phyloP scores from a whole-genome alignment of 2,113 vertebrate genomes.

The Gasterosteus nipponicus region DNA sequence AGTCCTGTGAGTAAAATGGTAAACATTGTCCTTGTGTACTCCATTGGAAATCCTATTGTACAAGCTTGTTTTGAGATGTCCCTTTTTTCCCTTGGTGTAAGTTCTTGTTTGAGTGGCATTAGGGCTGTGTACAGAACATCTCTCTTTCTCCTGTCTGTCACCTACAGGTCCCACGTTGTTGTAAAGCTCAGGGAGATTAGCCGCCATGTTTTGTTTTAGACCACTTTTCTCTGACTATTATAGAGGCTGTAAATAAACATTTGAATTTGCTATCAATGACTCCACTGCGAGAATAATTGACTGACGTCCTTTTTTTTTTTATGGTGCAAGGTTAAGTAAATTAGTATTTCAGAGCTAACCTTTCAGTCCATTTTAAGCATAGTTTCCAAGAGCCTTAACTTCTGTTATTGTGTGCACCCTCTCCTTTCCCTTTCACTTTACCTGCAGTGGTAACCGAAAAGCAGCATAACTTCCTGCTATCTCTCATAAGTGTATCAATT shows the following conservation, averaged over 20 bases:
- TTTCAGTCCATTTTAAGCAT: conserved; percentile 7
- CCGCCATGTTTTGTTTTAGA: conserved; percentile 75
- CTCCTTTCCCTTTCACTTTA: conserved; percentile 27
- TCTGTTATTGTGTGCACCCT: conserved; percentile 28
- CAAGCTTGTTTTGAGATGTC: conserved; percentile 39
- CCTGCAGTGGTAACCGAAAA: conserved; percentile 64
- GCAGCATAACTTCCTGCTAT: conserved; percentile 73
- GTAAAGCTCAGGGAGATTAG: conserved; percentile 85
- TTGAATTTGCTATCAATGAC: conserved; percentile 76
- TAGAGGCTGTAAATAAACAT: conserved; percentile 85
- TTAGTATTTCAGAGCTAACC: conserved; percentile 10
- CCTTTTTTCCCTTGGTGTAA: conserved; percentile 22
- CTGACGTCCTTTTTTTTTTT: background rate
- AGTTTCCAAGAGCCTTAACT: conserved; percentile 41
- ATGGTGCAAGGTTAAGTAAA: conserved; percentile 20
- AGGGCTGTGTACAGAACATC: conserved; percentile 72
- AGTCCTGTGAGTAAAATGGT: conserved; percentile 15
- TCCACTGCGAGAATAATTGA: conserved; percentile 29
- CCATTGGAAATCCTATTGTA: conserved; percentile 43
- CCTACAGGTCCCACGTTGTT: conserved; percentile 71
- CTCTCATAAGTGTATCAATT: conserved; percentile 43
- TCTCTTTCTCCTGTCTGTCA: conserved; percentile 58
- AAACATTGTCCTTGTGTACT: conserved; percentile 28
- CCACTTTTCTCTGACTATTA: conserved; percentile 69
- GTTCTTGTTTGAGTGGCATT: conserved; percentile 65